Conservation (phyloP, 2,113 vertebrate genomes). For the Cheirogaleus medius region DNA sequence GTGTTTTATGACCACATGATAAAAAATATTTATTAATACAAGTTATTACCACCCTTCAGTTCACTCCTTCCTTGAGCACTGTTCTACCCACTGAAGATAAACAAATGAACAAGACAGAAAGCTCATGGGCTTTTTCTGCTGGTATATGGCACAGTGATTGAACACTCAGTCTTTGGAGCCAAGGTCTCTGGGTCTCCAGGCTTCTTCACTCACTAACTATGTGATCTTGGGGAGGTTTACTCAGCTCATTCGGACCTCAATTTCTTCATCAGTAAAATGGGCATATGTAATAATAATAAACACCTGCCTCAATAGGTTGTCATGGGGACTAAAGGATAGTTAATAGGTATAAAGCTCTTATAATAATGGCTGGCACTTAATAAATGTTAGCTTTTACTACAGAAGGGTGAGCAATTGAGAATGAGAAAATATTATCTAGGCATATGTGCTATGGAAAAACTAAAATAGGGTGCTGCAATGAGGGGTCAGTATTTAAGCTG, state of each 20-base stretch:
- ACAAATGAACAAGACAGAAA: neutral
- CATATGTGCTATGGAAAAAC: neutral
- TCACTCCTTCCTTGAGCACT: neutral
- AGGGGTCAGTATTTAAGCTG: neutral
- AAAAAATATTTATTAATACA: neutral
- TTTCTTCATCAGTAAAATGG: neutral
- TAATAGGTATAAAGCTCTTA: neutral
- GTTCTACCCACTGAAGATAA: neutral
- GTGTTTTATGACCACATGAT: neutral
- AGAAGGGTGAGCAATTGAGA: neutral
- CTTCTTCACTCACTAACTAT: neutral
- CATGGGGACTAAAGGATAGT: neutral
- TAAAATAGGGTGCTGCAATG: neutral
- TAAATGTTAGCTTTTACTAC: neutral
- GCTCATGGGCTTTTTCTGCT: neutral
- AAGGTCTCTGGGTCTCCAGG: neutral
- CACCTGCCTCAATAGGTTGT: neutral
- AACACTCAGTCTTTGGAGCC: neutral
- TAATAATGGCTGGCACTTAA: neutral
- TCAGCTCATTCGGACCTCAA: neutral
- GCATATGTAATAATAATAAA: neutral
- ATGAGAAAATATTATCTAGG: neutral
- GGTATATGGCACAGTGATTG: neutral
- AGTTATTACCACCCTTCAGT: neutral
- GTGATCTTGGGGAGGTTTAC: neutral